Evolutionary conservation across 2,888 invertebrate species (phyloP), one percentile per base, ranked within the genome.

Genomic region (Coenonympha arcania): DNA sequence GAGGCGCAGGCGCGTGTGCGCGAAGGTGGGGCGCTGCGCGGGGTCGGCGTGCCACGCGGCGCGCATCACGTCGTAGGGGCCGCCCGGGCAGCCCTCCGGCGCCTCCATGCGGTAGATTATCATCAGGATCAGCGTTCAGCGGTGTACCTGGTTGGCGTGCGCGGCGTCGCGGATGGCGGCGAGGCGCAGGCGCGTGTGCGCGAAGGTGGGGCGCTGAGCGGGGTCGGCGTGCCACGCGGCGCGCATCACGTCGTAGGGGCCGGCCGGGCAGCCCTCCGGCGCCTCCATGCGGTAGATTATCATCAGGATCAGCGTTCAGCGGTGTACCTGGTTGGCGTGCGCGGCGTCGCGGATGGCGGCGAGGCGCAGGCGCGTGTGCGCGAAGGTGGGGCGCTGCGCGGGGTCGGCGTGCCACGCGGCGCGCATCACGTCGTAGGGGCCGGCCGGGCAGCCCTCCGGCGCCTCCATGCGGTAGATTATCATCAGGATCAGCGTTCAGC

Each of bases 221-320:
- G 97, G 94, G 81, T 95, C 93, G 49, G 96, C 88, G 81, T 95
- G 94, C 99, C 99, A 99, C 15, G 98, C 94, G 79, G 94, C 93
- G 77, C 93, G 91, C 99, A 99, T 99, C 69, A 98, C 93, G 72
- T 95, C 94, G 81, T 98, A 98, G 48, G 99, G 94, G 72, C 96
- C 96, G 0, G 93, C 88, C 18, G 99, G 98, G 85, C 99, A 99
- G 64, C 97, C 97, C 87, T 99, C 99, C 1, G 99, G 99, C 57
- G 97, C 94, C 88, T 99, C 99, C 99, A 99, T 99, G 87, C 98
- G 94, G 85, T 99, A 99, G 34, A n/a, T n/a, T n/a, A n/a, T n/a
- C n/a, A n/a, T n/a, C n/a, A n/a, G n/a, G n/a, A n/a, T n/a, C n/a
- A n/a, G n/a, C n/a, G n/a, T n/a, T n/a, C n/a, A n/a, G n/a, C n/a